phyloP scores from a whole-genome alignment of 2,888 invertebrate species.

The Punctoribates punctum region DNA sequence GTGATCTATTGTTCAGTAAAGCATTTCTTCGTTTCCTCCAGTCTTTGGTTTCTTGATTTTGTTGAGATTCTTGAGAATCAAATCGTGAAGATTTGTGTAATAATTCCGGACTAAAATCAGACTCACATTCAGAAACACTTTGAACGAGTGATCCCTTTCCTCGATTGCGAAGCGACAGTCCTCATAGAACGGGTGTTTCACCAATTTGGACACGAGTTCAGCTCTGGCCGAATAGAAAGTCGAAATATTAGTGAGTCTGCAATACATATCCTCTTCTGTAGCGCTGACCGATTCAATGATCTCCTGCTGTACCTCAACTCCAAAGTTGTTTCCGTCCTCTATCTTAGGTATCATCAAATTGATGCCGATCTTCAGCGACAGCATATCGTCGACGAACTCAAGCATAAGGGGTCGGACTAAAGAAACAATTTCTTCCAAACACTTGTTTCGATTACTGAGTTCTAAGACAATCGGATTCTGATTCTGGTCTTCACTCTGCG shows the following conservation, averaged over 20 bases:
- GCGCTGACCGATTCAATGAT: not conserved
- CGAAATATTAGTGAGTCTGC: not conserved
- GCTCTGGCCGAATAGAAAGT: not conserved
- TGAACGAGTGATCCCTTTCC: not conserved
- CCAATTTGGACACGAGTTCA: not conserved
- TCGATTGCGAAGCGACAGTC: not conserved
- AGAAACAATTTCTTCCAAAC: not conserved
- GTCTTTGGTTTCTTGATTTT: no score
- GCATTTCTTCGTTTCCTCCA: no score
- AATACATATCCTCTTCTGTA: not conserved
- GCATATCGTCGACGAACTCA: conserved; percentile 2
- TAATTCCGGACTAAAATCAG: not conserved
- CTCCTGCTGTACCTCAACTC: conserved; percentile 57
- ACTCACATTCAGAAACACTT: not conserved
- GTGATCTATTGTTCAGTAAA: no score
- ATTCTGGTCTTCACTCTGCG: no score
- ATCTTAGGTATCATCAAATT: conserved; percentile 57
- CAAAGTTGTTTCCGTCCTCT: conserved; percentile 60
- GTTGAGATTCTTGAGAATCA: not conserved
- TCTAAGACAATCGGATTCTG: no score
- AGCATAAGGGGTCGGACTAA: not conserved
- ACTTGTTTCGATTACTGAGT: not conserved
- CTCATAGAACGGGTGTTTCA: not conserved
- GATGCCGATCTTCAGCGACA: conserved; percentile 53
- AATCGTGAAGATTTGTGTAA: not conserved